These are phyloP conservation scores for Batillaria attramentaria DNA, from an alignment of 1,140 invertebrate species.

Conservation along the genomic window DNA sequence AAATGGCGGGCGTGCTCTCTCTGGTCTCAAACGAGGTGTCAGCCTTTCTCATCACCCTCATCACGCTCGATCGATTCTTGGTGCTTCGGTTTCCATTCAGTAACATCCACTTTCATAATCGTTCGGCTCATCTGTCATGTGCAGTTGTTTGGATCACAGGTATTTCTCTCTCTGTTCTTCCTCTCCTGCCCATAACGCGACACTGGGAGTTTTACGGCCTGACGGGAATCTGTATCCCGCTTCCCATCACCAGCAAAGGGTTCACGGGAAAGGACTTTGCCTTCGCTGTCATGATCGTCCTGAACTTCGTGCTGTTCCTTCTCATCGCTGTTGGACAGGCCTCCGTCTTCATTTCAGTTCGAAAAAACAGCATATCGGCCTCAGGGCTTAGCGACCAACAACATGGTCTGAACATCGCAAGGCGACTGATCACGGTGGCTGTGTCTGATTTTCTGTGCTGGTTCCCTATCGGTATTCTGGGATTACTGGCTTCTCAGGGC, in stretches of 20 bases:
- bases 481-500: background rate
- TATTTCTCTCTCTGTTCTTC: background rate
- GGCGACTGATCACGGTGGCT: conserved; percentile 7
- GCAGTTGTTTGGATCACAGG: background rate
- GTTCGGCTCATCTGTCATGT: background rate
- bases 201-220: background rate
- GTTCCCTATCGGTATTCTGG: conserved; percentile 9
- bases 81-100: conserved; percentile 21
- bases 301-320: conserved; percentile 14
- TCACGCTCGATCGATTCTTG: conserved; percentile 10
- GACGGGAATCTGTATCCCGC: conserved; percentile 21
- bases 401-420: background rate
- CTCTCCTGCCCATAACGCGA: background rate
- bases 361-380: background rate
- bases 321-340: conserved; percentile 41
- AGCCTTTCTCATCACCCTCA: conserved; percentile 15
- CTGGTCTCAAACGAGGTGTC: background rate
- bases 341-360: background rate
- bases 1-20: conserved; percentile 1
- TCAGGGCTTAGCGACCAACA: background rate
- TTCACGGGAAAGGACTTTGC: background rate
- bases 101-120: background rate
- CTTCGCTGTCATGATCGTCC: conserved; percentile 16
- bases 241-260: background rate
- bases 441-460: conserved; percentile 20